Evolutionary conservation across 92 coral and sea anemone genomes (phyloP).

Genomic region (Epizoanthus fatuus): DNA sequence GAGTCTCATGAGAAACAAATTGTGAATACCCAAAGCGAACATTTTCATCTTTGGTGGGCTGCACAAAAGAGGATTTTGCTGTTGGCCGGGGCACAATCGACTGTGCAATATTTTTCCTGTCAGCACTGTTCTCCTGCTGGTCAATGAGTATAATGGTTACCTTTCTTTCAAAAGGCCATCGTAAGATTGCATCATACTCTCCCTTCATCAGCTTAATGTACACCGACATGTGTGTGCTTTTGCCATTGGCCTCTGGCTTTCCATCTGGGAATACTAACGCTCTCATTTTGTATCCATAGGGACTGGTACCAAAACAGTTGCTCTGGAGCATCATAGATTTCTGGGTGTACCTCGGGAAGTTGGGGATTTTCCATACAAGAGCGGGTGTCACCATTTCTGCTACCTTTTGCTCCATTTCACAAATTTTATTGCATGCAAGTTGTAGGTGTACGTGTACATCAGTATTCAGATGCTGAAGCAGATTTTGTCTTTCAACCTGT

Average conservation of each 20-base stretch:
- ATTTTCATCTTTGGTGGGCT: constrained; percentile 39
- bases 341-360: constrained; percentile 20
- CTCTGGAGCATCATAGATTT: constrained; percentile 17
- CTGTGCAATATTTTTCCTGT: constrained; percentile 43
- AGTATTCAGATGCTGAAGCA: too few relatives aligned
- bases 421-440: too few relatives aligned
- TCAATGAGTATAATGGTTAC: constrained; percentile 39
- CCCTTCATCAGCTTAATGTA: constrained; percentile 46
- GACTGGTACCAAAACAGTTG: constrained; percentile 41
- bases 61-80: constrained; percentile 34
- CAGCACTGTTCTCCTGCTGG: constrained; percentile 36
- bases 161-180: constrained; percentile 47
- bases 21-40: constrained; percentile 50
- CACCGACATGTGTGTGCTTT: constrained; percentile 45
- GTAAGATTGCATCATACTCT: constrained; percentile 43
- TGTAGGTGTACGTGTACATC: too few relatives aligned
- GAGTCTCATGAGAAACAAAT: constrained; percentile 46
- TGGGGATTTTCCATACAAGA: constrained; percentile 6
- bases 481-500: too few relatives aligned
- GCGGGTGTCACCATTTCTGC: too few relatives aligned
- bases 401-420: too few relatives aligned
- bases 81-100: constrained; percentile 40
- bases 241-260: constrained; percentile 36
- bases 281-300: constrained; percentile 56
- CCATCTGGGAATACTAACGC: constrained; percentile 54